Evolutionary conservation across 1,140 invertebrate genomes (phyloP).

Genomic region (Rhagoletis pomonella): DNA sequence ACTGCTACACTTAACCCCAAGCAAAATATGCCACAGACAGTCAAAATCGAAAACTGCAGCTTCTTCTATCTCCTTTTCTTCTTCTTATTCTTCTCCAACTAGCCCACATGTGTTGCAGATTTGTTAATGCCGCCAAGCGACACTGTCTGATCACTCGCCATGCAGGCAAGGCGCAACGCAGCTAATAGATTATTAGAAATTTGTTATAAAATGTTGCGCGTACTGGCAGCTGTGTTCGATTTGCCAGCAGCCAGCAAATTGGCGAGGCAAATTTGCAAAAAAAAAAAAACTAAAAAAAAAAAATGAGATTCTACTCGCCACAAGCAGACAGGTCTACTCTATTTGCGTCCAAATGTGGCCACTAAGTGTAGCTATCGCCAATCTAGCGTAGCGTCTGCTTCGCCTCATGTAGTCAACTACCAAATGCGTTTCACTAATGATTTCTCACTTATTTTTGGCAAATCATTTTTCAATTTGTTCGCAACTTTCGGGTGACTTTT

Average conservation of each 20-base stretch:
- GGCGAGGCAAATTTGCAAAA: background rate
- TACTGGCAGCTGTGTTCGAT: slow-evolving; percentile 45
- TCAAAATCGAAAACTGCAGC: background rate
- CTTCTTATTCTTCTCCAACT: background rate
- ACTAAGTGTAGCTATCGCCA: background rate
- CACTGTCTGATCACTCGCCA: background rate
- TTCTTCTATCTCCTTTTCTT: background rate
- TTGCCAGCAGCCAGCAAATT: background rate
- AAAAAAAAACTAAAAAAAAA: background rate
- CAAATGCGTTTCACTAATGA: slow-evolving; percentile 32
- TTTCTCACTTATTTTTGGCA: slow-evolving; percentile 54
- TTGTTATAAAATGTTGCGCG: slow-evolving; percentile 39
- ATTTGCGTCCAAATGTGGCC: slow-evolving; percentile 25
- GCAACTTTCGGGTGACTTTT: background rate
- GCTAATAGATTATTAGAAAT: slow-evolving; percentile 50
- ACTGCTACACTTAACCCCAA: background rate
- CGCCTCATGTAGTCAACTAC: background rate
- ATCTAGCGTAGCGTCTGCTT: slow-evolving; percentile 13
- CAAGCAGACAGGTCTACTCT: slow-evolving; percentile 48
- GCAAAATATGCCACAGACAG: background rate
- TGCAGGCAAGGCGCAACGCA: background rate
- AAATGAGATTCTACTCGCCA: background rate
- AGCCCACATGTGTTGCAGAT: slow-evolving; percentile 42
- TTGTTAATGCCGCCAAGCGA: slow-evolving; percentile 20
- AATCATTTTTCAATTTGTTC: slow-evolving; percentile 54